phyloP scores from a whole-genome alignment of 2,113 vertebrate species.

The Neotoma lepida region DNA sequence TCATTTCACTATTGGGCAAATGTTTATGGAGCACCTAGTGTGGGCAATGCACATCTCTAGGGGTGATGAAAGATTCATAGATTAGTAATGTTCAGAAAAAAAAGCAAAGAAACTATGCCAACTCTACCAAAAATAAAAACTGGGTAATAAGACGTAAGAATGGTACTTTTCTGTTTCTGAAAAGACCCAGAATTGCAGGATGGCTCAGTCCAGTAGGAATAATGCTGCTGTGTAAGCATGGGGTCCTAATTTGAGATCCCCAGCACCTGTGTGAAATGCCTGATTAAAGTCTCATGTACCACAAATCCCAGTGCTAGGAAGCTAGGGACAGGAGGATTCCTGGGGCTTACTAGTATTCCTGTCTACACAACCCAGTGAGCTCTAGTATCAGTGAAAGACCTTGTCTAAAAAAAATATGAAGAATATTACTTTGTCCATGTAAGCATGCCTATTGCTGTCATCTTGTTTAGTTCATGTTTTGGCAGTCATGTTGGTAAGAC shows the following conservation, averaged over 20 bases:
- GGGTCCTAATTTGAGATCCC: background rate
- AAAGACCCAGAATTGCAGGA: background rate
- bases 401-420: background rate
- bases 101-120: background rate
- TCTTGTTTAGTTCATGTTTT: background rate
- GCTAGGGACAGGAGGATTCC: background rate
- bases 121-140: background rate
- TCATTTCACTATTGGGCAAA: conserved; percentile 52
- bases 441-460: background rate
- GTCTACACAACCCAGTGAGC: background rate
- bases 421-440: background rate
- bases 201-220: background rate
- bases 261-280: too few relatives aligned
- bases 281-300: background rate
- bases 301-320: background rate
- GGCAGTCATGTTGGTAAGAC: background rate
- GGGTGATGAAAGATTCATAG: background rate
- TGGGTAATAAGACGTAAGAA: background rate
- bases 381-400: too few relatives aligned
- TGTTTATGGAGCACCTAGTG: background rate
- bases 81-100: background rate
- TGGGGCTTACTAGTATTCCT: background rate
- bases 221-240: background rate
- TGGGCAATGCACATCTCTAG: background rate
- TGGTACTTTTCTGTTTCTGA: background rate